Evolutionary conservation across 1,140 invertebrate genomes (phyloP), one percentile per base, ranked within the genome.

Genomic region (Metopolophium dirhodum): DNA sequence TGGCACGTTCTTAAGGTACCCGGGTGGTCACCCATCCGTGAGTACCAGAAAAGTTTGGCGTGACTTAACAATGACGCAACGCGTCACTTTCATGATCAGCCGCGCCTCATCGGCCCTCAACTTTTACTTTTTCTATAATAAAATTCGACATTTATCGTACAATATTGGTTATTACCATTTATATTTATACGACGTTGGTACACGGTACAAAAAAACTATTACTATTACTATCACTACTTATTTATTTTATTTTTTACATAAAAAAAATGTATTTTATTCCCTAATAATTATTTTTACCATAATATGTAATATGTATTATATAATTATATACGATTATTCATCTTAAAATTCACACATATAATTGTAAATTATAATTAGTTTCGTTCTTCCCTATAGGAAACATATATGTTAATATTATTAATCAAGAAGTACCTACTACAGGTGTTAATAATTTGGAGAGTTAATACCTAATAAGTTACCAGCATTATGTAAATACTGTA

Each of bases 61-160:
- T 68, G 61, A 68, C 61, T 68, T 68, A 68, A n/a, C 30, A 68
- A 68, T 68, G 61, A 68, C 30, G 61, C 61, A 68, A 68, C 30
- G 61, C 30, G 30, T 68, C 30, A 68, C 61, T 68, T 61, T 68
- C 61, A 68, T 68, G 61, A 68, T 68, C 61, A 68, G 61, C 61
- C 61, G 61, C 61, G 14, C 57, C 61, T 68, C 30, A 68, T 68
- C 61, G 61, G 61, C 30, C 61, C 61, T 68, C 30, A 23, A 85
- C 82, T 85, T 85, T 85, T 85, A 85, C 35, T 85, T 85, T 85
- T 41, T 85, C 82, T 41, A 85, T 41, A 45, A 37, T 85, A 85
- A 85, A 85, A 85, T 85, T 85, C 37, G 82, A 85, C 82, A 41
- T 85, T 85, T 85, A 41, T 85, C 82, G 35, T 85, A 85, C 22